phyloP scores from a whole-genome alignment of 2,888 invertebrate genomes.

The Calameuta filiformis region DNA sequence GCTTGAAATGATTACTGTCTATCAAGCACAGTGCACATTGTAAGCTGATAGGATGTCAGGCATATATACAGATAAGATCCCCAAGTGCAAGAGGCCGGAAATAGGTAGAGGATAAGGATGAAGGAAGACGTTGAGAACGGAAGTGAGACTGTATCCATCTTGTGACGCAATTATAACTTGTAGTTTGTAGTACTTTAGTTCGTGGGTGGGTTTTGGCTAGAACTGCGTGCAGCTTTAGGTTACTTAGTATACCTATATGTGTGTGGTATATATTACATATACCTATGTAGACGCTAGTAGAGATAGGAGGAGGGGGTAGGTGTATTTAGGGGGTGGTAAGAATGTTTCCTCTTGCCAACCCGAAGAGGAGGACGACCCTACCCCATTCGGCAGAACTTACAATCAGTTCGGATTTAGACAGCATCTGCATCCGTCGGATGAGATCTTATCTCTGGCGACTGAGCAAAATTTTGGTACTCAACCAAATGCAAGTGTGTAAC shows the following conservation, averaged over 20 bases:
- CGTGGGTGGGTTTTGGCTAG: not conserved
- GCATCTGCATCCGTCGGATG: not conserved
- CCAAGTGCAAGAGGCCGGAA: not conserved
- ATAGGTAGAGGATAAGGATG: slow-evolving; percentile 14
- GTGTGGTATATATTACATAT: not conserved
- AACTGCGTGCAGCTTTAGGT: not conserved
- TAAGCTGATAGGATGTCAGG: not conserved
- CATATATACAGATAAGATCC: not conserved
- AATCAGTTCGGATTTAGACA: not conserved
- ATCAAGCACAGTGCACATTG: not conserved
- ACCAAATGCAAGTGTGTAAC: not conserved
- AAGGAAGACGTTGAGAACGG: slow-evolving; percentile 24
- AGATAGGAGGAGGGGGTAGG: not conserved
- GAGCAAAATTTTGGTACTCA: not conserved
- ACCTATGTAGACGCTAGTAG: not conserved
- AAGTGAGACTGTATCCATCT: slow-evolving; percentile 43
- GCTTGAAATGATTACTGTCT: not conserved
- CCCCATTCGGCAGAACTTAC: not conserved
- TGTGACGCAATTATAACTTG: slow-evolving; percentile 53
- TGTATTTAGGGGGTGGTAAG: not conserved
- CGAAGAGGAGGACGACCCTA: not conserved
- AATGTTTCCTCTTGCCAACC: not conserved
- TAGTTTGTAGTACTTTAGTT: slow-evolving; percentile 40
- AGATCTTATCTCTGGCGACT: not conserved
- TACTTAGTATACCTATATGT: not conserved